Percentiles rank a stretch among this genome's conserved stretches.
These are phyloP conservation scores for Rhynchotus rufescens DNA, from an alignment of 2,797 vertebrate species.

Conservation along the genomic window DNA sequence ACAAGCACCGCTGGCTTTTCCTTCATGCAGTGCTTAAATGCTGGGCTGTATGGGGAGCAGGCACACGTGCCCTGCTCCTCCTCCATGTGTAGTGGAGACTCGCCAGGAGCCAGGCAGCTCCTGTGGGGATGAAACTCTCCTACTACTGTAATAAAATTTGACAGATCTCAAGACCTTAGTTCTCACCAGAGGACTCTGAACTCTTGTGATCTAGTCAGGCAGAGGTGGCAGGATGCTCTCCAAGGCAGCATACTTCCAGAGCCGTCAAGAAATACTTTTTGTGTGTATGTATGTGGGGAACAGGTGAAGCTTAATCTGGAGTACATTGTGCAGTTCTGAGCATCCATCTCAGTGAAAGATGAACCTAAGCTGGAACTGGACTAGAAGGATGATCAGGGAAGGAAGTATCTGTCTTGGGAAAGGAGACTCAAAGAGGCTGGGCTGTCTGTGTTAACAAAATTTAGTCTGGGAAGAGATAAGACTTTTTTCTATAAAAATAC, in stretches of 20 bases:
- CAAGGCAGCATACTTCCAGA: not conserved
- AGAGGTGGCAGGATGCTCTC: not conserved
- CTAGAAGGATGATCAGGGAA: not conserved
- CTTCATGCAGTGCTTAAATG: not conserved
- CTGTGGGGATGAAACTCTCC: not conserved
- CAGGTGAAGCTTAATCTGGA: not conserved
- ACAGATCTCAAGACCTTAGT: not conserved
- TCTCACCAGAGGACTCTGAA: not conserved
- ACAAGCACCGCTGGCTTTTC: not conserved
- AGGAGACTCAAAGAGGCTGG: not conserved
- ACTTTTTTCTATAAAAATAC: not conserved
- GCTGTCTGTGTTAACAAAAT: not conserved
- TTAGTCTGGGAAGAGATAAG: not conserved
- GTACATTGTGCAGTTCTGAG: not conserved
- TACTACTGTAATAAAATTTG: not conserved
- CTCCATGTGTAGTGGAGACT: not conserved
- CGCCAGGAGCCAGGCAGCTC: not conserved
- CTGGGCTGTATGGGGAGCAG: not conserved
- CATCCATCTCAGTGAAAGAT: not conserved
- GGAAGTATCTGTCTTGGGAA: not conserved
- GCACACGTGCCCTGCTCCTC: rapidly evolving
- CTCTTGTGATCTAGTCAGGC: not conserved
- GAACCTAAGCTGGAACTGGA: not conserved
- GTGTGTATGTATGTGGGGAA: rapidly evolving
- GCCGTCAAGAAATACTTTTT: not conserved